Evolutionary conservation across 2,888 invertebrate species (phyloP), one percentile per base, ranked within the genome.

Genomic region (Mesoligia furuncula): DNA sequence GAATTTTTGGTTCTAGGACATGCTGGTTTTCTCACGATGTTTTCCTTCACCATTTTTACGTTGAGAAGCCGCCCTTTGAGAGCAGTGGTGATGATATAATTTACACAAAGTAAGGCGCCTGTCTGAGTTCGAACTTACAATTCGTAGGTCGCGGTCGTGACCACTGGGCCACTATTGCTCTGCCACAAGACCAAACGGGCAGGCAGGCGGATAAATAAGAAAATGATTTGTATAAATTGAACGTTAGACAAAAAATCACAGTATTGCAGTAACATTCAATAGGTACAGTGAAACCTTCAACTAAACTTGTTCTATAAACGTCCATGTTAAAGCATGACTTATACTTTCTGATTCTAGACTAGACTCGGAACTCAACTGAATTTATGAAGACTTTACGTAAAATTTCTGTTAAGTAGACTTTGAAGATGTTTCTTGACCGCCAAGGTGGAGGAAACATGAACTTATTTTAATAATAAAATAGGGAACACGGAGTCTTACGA

Each of bases 301-400:
- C 57, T 62, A 67, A 80, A 65, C 48, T 67, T 67, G 48, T 80
- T 80, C 61, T 57, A 61, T 31, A 54, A 81, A 48, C 66, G 24
- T 51, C 27, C 17, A 24, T 36, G 51, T 27, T 39, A 20, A 59
- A 51, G 15, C 59, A 36, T 48, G 31, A 51, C 57, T 70, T 79
- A 79, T 36, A 65, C 48, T 48, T 65, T 78, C 36, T 61, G 65
- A 31, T 36, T 72, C 36, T 51, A 27, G 54, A 71, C 8, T 4
- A 31, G 39, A 57, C 31, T 36, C 39, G 15, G 31, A 66, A 62
- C 24, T 61, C 31, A 13, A 45, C 39, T 17, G 48, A 73, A 65
- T 75, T 67, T 62, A 3, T 57, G n/a, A 45, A 69, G 15, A 27
- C 45, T 77, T 68, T 70, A 42, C 39, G 11, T 59, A 51, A 17